Conservation (phyloP, 2,797 vertebrate species). For the Australoheros facetus region DNA sequence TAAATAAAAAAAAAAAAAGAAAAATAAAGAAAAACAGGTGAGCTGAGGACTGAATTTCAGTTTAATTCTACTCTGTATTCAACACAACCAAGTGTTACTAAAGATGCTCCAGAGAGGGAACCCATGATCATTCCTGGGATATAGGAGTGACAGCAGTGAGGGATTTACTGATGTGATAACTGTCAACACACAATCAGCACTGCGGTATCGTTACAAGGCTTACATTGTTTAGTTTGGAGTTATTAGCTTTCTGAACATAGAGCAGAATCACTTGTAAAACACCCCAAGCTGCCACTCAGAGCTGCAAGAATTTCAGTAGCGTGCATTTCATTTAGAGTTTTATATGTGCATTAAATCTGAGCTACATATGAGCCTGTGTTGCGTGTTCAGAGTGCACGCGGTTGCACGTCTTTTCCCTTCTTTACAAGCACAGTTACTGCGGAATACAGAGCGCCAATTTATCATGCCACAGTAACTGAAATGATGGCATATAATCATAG, state of each 20-base stretch:
- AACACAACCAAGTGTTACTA: slow-evolving; percentile 9
- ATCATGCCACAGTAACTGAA: slow-evolving; percentile 30
- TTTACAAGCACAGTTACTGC: slow-evolving; percentile 40
- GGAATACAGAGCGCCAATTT: slow-evolving; percentile 21
- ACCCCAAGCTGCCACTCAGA: slow-evolving; percentile 53
- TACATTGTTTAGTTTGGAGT: slow-evolving; percentile 64
- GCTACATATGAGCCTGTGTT: not conserved
- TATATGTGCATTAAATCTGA: slow-evolving; percentile 5
- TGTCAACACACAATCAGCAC: slow-evolving; percentile 68
- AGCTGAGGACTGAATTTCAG: not conserved
- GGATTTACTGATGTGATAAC: slow-evolving; percentile 59
- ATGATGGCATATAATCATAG: slow-evolving; percentile 44
- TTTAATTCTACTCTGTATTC: slow-evolving; percentile 30
- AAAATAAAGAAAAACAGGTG: not conserved
- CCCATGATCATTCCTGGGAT: slow-evolving; percentile 31
- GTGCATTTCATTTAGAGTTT: slow-evolving; percentile 26
- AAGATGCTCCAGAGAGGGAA: slow-evolving; percentile 28
- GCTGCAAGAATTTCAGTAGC: slow-evolving; percentile 18
- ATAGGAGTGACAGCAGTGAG: slow-evolving; percentile 49
- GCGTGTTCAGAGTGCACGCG: not conserved
- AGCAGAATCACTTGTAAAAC: slow-evolving; percentile 60
- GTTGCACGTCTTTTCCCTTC: slow-evolving; percentile 16
- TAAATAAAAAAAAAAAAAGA: not conserved
- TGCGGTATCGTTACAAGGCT: slow-evolving; percentile 54
- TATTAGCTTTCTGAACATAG: slow-evolving; percentile 67